Conservation (phyloP, 2,113 vertebrate genomes). For the Boulengeromyrus knoepffleri region DNA sequence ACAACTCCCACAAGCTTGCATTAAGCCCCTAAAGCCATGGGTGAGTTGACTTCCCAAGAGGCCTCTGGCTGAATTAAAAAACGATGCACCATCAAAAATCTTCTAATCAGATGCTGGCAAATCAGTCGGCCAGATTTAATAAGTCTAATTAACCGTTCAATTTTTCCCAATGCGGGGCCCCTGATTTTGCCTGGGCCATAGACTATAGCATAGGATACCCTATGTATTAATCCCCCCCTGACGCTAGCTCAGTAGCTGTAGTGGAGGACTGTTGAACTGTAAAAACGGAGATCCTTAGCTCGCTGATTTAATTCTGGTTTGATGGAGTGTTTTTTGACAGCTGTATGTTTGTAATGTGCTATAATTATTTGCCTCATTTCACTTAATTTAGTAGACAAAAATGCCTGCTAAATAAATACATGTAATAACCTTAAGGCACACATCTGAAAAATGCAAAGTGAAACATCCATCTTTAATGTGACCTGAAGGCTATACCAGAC, state of each 20-base stretch:
- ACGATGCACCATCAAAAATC: not conserved
- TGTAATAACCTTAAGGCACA: not conserved
- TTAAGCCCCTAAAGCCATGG: not conserved
- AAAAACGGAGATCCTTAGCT: not conserved
- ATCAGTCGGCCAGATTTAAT: not conserved
- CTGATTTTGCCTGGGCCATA: too few relatives aligned
- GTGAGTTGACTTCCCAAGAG: not conserved
- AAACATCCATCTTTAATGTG: too few relatives aligned
- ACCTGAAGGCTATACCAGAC: not conserved
- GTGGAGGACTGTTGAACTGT: not conserved
- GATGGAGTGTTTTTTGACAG: too few relatives aligned
- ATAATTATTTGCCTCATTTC: not conserved
- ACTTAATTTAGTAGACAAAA: not conserved
- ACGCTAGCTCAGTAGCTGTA: not conserved
- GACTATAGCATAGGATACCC: not conserved
- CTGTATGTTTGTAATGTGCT: not conserved
- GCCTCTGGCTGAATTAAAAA: not conserved
- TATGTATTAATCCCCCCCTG: not conserved
- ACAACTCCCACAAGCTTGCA: not conserved
- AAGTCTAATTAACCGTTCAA: not conserved
- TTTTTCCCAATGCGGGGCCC: not conserved
- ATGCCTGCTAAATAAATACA: not conserved
- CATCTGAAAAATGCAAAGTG: not conserved
- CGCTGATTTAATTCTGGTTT: too few relatives aligned
- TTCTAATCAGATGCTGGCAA: not conserved